These are phyloP conservation scores for Temnothorax nylanderi DNA, from an alignment of 1,140 invertebrate species.

Conservation along the genomic window DNA sequence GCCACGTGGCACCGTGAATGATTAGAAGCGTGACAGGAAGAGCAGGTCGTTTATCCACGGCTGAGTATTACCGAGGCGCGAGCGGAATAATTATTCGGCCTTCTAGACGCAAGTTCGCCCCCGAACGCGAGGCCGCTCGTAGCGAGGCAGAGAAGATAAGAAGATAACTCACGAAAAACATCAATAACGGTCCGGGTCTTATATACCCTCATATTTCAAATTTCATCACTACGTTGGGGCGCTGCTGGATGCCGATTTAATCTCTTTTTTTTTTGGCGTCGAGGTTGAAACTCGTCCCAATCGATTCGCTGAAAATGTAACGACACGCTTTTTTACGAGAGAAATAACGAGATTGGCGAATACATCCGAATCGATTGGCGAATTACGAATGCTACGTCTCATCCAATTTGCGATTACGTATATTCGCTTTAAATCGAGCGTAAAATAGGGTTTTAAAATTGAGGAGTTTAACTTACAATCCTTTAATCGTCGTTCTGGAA, in stretches of 20 bases:
- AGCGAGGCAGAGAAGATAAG: background rate
- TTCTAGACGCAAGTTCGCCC: background rate
- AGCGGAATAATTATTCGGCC: constrained; percentile 33
- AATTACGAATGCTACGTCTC: background rate
- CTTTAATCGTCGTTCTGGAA: background rate
- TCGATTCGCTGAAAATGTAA: background rate
- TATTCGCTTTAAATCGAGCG: background rate
- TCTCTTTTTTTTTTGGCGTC: background rate
- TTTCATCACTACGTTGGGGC: background rate
- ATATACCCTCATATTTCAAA: constrained; percentile 27
- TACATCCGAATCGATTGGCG: background rate
- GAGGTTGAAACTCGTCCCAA: background rate
- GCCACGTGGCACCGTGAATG: background rate
- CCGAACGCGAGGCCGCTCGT: background rate
- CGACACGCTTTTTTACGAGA: background rate
- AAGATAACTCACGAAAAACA: background rate
- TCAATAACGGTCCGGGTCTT: background rate
- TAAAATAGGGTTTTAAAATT: background rate
- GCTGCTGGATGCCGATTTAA: background rate
- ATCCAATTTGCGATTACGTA: background rate
- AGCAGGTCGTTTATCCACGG: constrained; percentile 4
- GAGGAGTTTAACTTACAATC: background rate
- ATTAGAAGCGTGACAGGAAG: background rate
- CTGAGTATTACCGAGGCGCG: background rate
- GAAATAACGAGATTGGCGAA: background rate